Conservation (phyloP, 37 sponge, comb jelly and placozoan genomes). For the Ianthella basta region DNA sequence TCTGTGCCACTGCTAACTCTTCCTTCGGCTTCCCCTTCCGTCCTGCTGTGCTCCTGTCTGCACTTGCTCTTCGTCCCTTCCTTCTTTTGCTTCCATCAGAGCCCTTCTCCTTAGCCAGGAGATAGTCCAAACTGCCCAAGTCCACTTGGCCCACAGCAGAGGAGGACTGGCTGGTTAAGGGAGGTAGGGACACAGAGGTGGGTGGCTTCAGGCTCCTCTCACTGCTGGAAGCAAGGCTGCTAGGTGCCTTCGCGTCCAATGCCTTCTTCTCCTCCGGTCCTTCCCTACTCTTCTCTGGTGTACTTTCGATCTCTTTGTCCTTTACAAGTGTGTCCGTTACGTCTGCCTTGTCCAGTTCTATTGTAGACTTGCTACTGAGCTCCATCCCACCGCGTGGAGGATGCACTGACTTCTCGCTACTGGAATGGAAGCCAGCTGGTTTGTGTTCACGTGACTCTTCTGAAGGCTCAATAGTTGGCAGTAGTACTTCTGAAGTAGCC, state of each 20-base stretch:
- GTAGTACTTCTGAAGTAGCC: background rate
- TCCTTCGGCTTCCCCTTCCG: background rate
- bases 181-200: background rate
- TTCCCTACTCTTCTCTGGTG: background rate
- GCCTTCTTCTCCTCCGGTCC: background rate
- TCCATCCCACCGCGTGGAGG: too few species aligned
- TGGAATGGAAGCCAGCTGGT: too few species aligned
- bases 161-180: slow-evolving; percentile 7
- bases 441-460: background rate
- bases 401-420: too few species aligned
- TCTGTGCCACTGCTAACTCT: background rate
- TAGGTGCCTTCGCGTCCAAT: background rate
- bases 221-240: background rate
- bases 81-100: background rate
- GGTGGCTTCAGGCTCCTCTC: background rate
- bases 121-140: background rate
- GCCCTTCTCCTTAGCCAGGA: background rate
- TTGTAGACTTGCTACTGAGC: background rate
- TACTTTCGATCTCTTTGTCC: background rate
- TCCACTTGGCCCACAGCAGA: background rate
- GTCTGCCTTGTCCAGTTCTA: background rate
- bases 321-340: too few species aligned
- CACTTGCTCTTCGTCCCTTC: background rate
- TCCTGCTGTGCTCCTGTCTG: background rate
- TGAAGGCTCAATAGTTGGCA: background rate